Percentiles rank a stretch among this genome's conserved stretches.
phyloP scores from a whole-genome alignment of 2,797 vertebrate species.

The Lerista edwardsae region DNA sequence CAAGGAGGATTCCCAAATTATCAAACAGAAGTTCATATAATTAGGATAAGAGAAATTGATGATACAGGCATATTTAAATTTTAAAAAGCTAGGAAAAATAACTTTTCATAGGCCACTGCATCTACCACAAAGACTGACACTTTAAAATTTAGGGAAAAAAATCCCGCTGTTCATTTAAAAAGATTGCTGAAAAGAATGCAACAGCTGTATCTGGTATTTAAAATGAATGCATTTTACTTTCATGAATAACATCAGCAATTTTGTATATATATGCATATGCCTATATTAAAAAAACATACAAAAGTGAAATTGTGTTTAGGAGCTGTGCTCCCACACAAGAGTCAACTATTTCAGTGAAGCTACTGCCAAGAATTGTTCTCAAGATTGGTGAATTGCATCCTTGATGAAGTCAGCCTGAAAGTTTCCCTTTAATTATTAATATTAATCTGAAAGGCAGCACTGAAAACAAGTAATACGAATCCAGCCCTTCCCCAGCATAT shows the following conservation, averaged over 20 bases:
- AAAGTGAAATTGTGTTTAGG: neutral
- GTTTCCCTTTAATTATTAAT: neutral
- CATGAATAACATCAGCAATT: neutral
- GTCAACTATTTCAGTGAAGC: neutral
- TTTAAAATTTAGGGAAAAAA: too few relatives aligned
- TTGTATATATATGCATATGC: neutral
- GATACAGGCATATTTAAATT: neutral
- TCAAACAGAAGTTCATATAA: conserved; percentile 7
- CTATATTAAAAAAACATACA: neutral
- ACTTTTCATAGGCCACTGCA: neutral
- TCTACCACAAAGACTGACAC: neutral
- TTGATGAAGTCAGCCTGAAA: neutral
- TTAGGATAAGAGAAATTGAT: conserved; percentile 12
- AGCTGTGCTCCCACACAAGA: neutral
- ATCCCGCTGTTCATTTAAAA: neutral
- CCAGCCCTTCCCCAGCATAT: neutral
- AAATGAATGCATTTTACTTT: neutral
- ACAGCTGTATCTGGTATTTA: neutral
- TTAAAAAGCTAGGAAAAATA: neutral
- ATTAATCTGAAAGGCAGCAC: neutral
- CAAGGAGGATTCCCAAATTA: neutral
- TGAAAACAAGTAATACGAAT: neutral
- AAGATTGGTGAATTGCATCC: neutral
- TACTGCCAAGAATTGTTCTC: neutral
- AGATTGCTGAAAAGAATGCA: neutral